Evolutionary conservation across 2,797 vertebrate genomes (phyloP), one percentile per base, ranked within the genome.

Genomic region (Rhinoraja longicauda): DNA sequence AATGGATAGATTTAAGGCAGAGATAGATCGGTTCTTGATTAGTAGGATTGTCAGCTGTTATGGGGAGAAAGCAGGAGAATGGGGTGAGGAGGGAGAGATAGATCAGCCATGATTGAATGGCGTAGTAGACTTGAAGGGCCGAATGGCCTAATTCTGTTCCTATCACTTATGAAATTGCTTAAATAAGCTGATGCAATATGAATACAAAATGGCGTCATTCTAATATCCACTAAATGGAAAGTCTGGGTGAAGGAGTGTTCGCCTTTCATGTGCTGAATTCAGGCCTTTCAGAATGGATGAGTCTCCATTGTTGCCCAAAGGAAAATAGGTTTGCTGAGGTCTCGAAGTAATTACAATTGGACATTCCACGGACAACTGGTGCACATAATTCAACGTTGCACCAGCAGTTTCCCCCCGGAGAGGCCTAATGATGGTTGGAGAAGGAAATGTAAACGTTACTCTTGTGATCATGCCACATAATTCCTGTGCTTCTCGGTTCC

Each of bases 401-500:
- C 90, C 26, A 39, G 67, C 67, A 29, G 70, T 53, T 29, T 75
- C 72, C 90, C n/a, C 90, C 45, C n/a, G 64, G 64, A 53, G 39
- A 73, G 13, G 39, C 90, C 90, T 53, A 75, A 19, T 39, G 90
- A 57, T 57, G 67, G 32, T 70, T 72, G 64, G 13, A 73, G 4
- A 45, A 29, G 90, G 70, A 92, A 73, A 53, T 75, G 90, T 19
- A 92, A 75, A 75, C 15, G 70, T 75, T 75, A 92, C 70, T 29
- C 90, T 73, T 72, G 90, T 53, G 67, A 92, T 73, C 90, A 57
- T 92, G 36, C 72, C 90, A 53, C 90, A 91, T 91, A 39, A 73
- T 91, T 92, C 67, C 36, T 64, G 72, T 75, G 36, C 26, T 53
- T 92, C 75, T 45, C n/a, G 4, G 90, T 92, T 92, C 45, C 90